Percentiles rank a stretch among this genome's conserved stretches.
These are phyloP conservation scores for Arctocebus calabarensis DNA, from an alignment of 2,797 vertebrate species.

Conservation along the genomic window DNA sequence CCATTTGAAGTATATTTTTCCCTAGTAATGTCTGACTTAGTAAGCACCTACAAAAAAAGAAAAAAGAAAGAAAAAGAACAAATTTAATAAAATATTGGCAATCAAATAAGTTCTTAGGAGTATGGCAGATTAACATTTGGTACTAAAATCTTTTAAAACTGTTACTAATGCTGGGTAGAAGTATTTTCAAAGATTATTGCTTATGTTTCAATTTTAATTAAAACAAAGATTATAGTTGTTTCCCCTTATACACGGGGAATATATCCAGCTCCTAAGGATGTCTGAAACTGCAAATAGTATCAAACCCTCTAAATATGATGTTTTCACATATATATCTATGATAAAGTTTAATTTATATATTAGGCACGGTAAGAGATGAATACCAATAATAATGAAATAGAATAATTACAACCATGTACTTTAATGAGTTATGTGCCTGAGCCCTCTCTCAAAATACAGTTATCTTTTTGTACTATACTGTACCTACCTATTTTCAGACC, in stretches of 20 bases:
- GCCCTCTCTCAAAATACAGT: not conserved
- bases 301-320: not conserved
- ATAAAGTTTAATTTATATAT: not conserved
- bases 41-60: slow-evolving; percentile 8
- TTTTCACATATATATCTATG: not conserved
- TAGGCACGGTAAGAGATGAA: not conserved
- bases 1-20: not conserved
- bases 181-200: slow-evolving; percentile 2
- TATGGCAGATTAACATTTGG: not conserved
- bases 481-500: not conserved
- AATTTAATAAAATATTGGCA: slow-evolving; percentile 44
- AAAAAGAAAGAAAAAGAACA: not conserved
- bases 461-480: not conserved
- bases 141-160: slow-evolving; percentile 18
- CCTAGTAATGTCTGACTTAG: not conserved
- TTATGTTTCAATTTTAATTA: slow-evolving; percentile 5
- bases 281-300: not conserved
- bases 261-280: not conserved
- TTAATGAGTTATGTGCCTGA: not conserved
- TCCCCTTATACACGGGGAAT: not conserved
- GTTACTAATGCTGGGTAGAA: not conserved
- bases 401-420: not conserved
- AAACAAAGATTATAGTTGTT: not conserved
- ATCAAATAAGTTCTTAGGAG: not conserved
- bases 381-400: not conserved